Conservation (phyloP, 2,797 vertebrate genomes). For the Crocidura indochinensis region DNA sequence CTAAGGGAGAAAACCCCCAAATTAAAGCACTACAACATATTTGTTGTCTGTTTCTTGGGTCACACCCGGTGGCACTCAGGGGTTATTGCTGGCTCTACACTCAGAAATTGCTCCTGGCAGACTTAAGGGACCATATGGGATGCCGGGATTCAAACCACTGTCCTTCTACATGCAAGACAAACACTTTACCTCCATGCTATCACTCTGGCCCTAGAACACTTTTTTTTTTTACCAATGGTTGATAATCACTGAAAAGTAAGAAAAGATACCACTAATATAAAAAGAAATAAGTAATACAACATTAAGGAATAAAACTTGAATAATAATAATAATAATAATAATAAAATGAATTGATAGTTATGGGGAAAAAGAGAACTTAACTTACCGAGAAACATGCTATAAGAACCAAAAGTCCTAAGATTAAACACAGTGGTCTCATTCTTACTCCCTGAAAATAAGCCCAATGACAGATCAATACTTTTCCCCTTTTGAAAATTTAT, state of each 20-base stretch:
- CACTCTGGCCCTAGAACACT: no score
- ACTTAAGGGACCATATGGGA: no score
- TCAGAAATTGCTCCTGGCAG: no score
- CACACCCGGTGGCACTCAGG: no score
- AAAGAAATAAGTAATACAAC: neutral
- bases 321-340: no score
- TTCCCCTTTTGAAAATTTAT: neutral
- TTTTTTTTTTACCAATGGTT: neutral
- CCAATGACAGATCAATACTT: neutral
- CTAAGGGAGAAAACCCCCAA: no score
- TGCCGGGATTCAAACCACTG: no score
- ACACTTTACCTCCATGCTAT: no score
- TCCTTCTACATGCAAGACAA: no score
- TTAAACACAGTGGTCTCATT: constrained; percentile 41
- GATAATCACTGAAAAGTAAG: neutral
- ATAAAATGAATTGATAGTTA: neutral
- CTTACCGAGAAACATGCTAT: constrained; percentile 53
- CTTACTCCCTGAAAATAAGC: constrained; percentile 52
- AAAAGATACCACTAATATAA: neutral
- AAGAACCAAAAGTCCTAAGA: constrained; percentile 63
- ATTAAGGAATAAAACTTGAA: neutral
- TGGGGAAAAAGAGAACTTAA: neutral
- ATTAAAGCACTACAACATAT: neutral
- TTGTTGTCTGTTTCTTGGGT: neutral
- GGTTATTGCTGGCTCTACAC: no score